Conservation (phyloP, 2,113 vertebrate species). For the Melanotaenia duboulayi region DNA sequence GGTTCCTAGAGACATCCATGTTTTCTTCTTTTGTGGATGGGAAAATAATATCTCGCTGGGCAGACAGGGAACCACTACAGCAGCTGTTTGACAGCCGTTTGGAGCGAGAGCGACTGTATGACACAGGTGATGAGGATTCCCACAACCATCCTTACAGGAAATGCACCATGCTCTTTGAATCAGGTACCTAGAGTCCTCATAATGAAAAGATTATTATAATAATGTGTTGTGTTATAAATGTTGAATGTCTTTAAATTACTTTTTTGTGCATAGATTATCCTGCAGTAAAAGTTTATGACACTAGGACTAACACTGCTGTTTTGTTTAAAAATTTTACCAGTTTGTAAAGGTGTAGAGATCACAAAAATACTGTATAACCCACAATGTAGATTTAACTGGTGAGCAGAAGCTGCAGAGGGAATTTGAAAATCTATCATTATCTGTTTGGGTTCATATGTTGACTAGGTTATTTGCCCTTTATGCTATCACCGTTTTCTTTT, state of each 20-base stretch:
- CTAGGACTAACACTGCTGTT: background rate
- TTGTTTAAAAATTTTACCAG: background rate
- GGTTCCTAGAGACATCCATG: slow-evolving; percentile 98
- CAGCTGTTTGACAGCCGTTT: slow-evolving; percentile 93
- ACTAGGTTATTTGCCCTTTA: slow-evolving; percentile 19
- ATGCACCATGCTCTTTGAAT: slow-evolving; percentile 90
- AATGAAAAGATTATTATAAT: background rate
- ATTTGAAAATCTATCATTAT: slow-evolving; percentile 6
- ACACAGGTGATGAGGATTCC: slow-evolving; percentile 80
- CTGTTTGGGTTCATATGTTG: slow-evolving; percentile 40
- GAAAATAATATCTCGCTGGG: slow-evolving; percentile 97
- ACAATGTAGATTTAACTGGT: background rate
- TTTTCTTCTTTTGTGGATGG: slow-evolving; percentile 98
- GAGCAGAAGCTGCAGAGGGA: no score
- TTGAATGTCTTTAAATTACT: no score
- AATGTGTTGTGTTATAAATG: no score
- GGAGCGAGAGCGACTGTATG: slow-evolving; percentile 90
- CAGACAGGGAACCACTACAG: slow-evolving; percentile 92
- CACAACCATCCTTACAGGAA: slow-evolving; percentile 88
- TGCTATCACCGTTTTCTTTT: slow-evolving; percentile 5
- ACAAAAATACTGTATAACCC: background rate
- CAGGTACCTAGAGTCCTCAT: slow-evolving; percentile 80
- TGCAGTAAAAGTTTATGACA: background rate
- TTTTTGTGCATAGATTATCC: no score
- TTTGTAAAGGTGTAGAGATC: background rate